phyloP scores from a whole-genome alignment of 53 echinoderm and acorn worm species.

The Actinopyga echinites region DNA sequence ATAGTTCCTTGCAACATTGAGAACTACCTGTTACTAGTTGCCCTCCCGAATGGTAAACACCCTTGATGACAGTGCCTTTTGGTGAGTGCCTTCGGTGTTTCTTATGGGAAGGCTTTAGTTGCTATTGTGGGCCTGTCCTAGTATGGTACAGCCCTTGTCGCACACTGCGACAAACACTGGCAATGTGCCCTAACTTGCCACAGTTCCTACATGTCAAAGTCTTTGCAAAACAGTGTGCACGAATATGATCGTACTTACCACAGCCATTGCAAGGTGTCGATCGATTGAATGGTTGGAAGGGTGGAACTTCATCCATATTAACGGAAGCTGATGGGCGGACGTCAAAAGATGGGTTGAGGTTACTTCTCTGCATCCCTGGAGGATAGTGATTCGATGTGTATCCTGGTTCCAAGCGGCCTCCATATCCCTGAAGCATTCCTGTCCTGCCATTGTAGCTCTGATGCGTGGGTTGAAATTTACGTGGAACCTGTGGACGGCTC shows the following conservation, averaged over 20 bases:
- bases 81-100: too few species aligned
- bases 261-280: background rate
- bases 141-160: background rate
- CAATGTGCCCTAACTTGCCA: slow-evolving; percentile 9
- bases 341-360: too few species aligned
- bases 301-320: too few species aligned
- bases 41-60: too few species aligned
- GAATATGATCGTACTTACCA: slow-evolving; percentile 22
- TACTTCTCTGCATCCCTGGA: too few species aligned
- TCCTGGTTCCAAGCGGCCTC: too few species aligned
- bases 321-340: too few species aligned
- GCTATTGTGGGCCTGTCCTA: background rate
- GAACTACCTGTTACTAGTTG: background rate
- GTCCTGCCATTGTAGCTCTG: background rate
- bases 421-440: too few species aligned
- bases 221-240: slow-evolving; percentile 8
- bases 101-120: background rate
- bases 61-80: too few species aligned
- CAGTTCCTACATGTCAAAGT: background rate
- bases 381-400: too few species aligned
- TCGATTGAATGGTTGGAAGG: background rate
- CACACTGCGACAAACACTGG: background rate
- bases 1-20: slow-evolving; percentile 1
- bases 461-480: background rate
- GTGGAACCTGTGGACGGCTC: background rate